Base-by-base conservation (phyloP, 2,113 vertebrate genomes). In the Nettapus auritus region DNA sequence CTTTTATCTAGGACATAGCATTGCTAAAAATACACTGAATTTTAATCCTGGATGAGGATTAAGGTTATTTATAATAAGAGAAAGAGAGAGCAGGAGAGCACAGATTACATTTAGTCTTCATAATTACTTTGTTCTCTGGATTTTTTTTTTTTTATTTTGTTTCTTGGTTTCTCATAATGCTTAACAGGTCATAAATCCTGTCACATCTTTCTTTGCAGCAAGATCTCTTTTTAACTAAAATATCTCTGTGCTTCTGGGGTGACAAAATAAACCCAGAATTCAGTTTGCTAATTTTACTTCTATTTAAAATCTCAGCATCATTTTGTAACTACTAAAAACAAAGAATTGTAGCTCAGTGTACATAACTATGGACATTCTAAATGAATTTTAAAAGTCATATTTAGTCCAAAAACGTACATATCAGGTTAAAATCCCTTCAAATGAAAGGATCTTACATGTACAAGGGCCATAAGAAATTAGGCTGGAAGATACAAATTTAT, bases 11-110 rank as follows among this genome's bases (percentile, higher is more conserved):
- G 98, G 96, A 94, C 97, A 98, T 53, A 94, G 29, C 80, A 95
- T 87, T 94, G 90, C 98, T 98, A 97, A 98, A 98, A 98, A 98
- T 97, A 97, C 90, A 97, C 93, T 77, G 93, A 90, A 96, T 98
- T 97, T 99, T 99, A 99, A 99, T 99, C 98, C 98, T 95, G 97
- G 94, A 96, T 98, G 98, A 98, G 97, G 98, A 98, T 98, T 98
- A 98, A 98, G 96, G 96, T 98, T 98, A 97, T 97, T 98, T 98
- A 97, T 97, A 97, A 96, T 64, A 97, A 90, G 36, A 88, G 48
- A 86, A 59, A 89, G 8, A 96, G 78, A 89, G 38, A 93, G 82
- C 33, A 94, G 98, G 97, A 82, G 29, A 73, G 55, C 34, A 93
- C 94, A 98, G 98, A 98, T 99, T 98, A 98, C 96, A 98, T 98